Conservation (phyloP, 2,888 invertebrate genomes). For the Phorcus lineatus region DNA sequence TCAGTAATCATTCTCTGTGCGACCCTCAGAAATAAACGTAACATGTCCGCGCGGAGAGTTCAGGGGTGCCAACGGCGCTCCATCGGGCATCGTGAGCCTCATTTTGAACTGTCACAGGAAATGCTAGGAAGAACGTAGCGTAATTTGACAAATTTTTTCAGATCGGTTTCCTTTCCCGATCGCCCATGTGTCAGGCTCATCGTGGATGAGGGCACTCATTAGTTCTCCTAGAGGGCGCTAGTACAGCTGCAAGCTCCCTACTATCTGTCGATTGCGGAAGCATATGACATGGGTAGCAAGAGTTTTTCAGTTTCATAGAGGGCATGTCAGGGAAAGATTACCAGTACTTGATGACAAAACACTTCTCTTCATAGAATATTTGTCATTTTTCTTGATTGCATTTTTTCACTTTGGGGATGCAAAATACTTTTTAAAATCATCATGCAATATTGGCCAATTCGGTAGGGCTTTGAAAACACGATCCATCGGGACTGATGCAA, state of each 20-base stretch:
- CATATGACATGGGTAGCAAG: background rate
- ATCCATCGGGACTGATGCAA: no score
- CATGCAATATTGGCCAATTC: background rate
- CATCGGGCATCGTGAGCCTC: background rate
- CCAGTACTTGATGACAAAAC: conserved; percentile 17
- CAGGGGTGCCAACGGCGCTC: background rate
- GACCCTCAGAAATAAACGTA: conserved; percentile 11
- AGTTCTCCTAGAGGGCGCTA: background rate
- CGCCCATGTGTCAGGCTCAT: conserved; percentile 3
- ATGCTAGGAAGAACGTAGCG: conserved; percentile 13
- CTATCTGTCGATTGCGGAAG: background rate
- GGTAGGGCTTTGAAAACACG: no score
- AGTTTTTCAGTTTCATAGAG: background rate
- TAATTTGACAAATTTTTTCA: conserved; percentile 23
- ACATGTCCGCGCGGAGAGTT: background rate
- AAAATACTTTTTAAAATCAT: conserved; percentile 1
- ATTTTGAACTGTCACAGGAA: conserved; percentile 9
- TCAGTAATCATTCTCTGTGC: background rate
- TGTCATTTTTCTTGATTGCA: conserved; percentile 24
- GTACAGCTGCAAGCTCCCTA: background rate
- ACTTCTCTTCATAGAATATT: conserved; percentile 2
- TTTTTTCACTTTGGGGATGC: background rate
- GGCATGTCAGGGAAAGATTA: conserved; percentile 11
- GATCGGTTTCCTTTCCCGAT: conserved; percentile 13
- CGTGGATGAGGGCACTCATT: conserved; percentile 17